Conservation (phyloP, 2,797 vertebrate species). For the Siniperca undulata region DNA sequence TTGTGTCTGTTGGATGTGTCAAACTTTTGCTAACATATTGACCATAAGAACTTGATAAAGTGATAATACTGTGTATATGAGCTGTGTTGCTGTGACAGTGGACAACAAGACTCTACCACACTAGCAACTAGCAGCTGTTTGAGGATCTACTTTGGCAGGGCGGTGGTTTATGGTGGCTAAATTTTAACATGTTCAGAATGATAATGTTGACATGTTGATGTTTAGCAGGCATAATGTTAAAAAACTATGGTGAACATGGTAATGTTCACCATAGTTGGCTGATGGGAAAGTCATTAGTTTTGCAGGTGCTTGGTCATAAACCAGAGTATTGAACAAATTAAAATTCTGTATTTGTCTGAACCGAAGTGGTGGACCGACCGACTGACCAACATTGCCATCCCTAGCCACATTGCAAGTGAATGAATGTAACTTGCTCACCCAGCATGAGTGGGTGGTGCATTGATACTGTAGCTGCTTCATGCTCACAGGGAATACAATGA, state of each 20-base stretch:
- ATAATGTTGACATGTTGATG: neutral
- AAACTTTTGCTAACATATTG: neutral
- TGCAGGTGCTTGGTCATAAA: neutral
- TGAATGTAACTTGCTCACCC: neutral
- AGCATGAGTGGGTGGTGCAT: neutral
- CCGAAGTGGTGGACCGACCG: neutral
- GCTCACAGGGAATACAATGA: neutral
- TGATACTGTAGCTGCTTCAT: neutral
- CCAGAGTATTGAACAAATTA: neutral
- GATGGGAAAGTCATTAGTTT: neutral
- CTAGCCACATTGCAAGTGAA: neutral
- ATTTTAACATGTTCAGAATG: constrained; percentile 2
- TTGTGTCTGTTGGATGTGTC: constrained; percentile 3
- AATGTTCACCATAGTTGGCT: neutral
- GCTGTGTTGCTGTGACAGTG: neutral
- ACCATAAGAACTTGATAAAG: neutral
- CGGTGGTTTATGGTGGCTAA: neutral
- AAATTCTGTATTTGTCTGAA: neutral
- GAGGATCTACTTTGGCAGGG: neutral
- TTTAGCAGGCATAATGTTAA: neutral
- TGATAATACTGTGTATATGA: neutral
- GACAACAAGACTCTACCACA: neutral
- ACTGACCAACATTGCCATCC: neutral
- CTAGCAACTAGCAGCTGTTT: neutral
- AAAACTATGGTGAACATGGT: too few species aligned